These are phyloP conservation scores for Sminthurides bifidus DNA, from an alignment of 1,140 invertebrate genomes.

Conservation along the genomic window DNA sequence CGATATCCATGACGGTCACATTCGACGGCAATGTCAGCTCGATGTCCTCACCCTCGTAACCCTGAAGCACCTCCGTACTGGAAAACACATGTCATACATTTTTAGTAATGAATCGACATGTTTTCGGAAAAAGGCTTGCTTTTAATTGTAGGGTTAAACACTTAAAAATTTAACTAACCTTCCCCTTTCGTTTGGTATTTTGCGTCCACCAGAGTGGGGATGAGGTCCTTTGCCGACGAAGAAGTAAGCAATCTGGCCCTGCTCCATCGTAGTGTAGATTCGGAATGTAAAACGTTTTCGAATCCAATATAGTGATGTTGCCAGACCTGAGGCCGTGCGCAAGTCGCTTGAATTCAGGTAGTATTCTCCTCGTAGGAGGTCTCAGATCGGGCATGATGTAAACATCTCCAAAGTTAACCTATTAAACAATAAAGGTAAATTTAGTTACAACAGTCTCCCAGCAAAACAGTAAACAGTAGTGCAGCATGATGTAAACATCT, in stretches of 20 bases:
- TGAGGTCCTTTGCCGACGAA: conserved; percentile 78
- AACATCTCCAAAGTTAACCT: conserved; percentile 78
- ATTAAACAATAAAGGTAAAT: too few relatives aligned
- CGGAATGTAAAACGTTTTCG: conserved; percentile 83
- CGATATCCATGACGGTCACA: conserved; percentile 77
- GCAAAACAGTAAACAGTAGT: too few relatives aligned
- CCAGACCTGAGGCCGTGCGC: conserved; percentile 77
- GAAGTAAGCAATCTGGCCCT: conserved; percentile 79
- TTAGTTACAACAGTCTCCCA: too few relatives aligned
- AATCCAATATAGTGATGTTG: conserved; percentile 79
- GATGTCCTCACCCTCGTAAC: conserved; percentile 81
- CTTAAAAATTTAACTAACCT: conserved; percentile 37
- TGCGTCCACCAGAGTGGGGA: conserved; percentile 66
- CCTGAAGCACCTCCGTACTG: conserved; percentile 60
- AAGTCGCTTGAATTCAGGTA: conserved; percentile 71
- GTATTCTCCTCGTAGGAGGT: conserved; percentile 53
- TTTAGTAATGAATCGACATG: neutral
- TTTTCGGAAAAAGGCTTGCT: too few relatives aligned
- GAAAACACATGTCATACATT: conserved; percentile 13
- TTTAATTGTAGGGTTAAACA: too few relatives aligned
- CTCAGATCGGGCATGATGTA: conserved; percentile 60
- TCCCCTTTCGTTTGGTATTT: conserved; percentile 73
- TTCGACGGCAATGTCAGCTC: conserved; percentile 73
- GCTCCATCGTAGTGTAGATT: conserved; percentile 84
- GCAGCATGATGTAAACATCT: conserved; percentile 63